Conservation (phyloP, 2,113 vertebrate genomes). For the Arvicanthis niloticus region DNA sequence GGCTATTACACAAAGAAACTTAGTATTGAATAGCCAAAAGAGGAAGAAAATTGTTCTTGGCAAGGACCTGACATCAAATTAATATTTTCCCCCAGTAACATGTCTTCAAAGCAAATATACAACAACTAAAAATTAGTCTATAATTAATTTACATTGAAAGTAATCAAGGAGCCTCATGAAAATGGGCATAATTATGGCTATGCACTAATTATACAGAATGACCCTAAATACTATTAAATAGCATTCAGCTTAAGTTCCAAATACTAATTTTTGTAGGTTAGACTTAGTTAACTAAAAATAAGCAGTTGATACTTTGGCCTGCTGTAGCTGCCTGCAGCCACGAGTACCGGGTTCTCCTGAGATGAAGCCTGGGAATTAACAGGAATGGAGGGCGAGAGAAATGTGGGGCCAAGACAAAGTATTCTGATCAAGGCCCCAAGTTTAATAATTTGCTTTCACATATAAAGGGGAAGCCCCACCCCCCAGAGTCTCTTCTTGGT, state of each 20-base stretch:
- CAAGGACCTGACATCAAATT: slow-evolving; percentile 34
- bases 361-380: too few relatives aligned
- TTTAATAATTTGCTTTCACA: too few relatives aligned
- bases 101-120: slow-evolving; percentile 47
- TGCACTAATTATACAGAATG: slow-evolving; percentile 22
- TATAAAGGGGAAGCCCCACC: too few relatives aligned
- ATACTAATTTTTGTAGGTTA: slow-evolving; percentile 24
- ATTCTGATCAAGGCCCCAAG: too few relatives aligned
- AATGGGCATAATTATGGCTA: slow-evolving; percentile 46
- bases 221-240: slow-evolving; percentile 55
- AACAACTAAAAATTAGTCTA: slow-evolving; percentile 37
- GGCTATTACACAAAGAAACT: neutral
- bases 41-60: neutral
- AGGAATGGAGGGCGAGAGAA: too few relatives aligned
- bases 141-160: slow-evolving; percentile 63
- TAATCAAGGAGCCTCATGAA: slow-evolving; percentile 47
- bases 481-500: too few relatives aligned
- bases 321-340: too few relatives aligned
- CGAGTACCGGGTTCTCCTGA: too few relatives aligned
- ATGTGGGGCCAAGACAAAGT: too few relatives aligned
- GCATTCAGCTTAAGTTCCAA: slow-evolving; percentile 7
- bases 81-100: slow-evolving; percentile 28
- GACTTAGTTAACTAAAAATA: slow-evolving; percentile 48
- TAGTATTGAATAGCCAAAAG: neutral
- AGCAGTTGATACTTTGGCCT: slow-evolving; percentile 33